These are phyloP conservation scores for Pagrus major DNA, from an alignment of 2,113 vertebrate species.

Conservation along the genomic window DNA sequence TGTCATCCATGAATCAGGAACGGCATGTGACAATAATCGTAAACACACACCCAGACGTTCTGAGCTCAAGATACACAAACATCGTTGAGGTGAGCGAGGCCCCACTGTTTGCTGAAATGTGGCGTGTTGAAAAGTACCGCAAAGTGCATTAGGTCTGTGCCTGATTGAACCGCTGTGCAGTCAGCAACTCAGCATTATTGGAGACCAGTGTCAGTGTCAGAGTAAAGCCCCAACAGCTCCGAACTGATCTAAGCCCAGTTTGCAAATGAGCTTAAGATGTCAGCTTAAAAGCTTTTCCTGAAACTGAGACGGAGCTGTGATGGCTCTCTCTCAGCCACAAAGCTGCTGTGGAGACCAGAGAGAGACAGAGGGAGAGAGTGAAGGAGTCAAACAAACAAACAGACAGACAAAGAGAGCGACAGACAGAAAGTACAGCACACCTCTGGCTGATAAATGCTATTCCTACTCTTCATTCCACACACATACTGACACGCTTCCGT, in stretches of 20 bases:
- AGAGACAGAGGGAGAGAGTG: not conserved
- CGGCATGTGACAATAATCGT: not conserved
- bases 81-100: not conserved
- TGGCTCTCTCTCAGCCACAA: slow-evolving; percentile 55
- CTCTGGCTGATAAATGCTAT: slow-evolving; percentile 33
- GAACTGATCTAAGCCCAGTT: slow-evolving; percentile 69
- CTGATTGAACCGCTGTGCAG: slow-evolving; percentile 56
- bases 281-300: slow-evolving; percentile 80
- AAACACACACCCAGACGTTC: not conserved
- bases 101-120: slow-evolving; percentile 14
- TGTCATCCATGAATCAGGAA: not conserved
- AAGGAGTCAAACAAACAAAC: slow-evolving; percentile 37
- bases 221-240: slow-evolving; percentile 67
- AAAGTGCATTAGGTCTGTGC: slow-evolving; percentile 35
- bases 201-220: slow-evolving; percentile 71
- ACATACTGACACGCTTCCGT: slow-evolving; percentile 13
- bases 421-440: slow-evolving; percentile 26
- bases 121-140: slow-evolving; percentile 11
- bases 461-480: slow-evolving; percentile 54
- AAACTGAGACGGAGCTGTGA: slow-evolving; percentile 70
- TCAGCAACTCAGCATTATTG: slow-evolving; percentile 70
- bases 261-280: slow-evolving; percentile 82
- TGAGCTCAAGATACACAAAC: not conserved
- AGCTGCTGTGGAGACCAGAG: slow-evolving; percentile 28
- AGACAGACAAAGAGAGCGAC: slow-evolving; percentile 31